Conservation (phyloP, 2,797 vertebrate genomes). For the Acomys russatus region DNA sequence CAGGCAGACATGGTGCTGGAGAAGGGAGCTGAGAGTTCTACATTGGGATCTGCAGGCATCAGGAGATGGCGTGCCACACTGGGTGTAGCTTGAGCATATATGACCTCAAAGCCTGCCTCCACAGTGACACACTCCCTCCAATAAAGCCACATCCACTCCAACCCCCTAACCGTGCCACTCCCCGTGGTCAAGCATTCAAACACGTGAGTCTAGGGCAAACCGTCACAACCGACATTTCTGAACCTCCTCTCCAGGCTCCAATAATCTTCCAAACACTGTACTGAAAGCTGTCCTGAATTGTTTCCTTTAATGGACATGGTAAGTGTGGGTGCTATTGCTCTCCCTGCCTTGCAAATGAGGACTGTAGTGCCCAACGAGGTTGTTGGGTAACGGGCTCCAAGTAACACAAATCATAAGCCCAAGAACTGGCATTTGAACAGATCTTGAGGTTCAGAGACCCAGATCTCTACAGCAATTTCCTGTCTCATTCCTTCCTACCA, state of each 20-base stretch:
- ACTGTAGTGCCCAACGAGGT: not conserved
- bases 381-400: not conserved
- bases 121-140: not conserved
- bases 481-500: slow-evolving; percentile 4
- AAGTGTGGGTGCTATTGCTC: not conserved
- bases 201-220: not conserved
- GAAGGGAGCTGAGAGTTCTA: not conserved
- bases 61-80: not conserved
- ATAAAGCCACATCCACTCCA: not conserved
- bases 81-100: not conserved
- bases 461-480: not conserved
- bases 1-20: not conserved
- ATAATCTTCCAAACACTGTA: not conserved
- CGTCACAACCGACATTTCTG: not conserved
- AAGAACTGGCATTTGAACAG: not conserved
- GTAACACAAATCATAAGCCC: not conserved
- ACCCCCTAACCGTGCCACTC: not conserved
- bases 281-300: slow-evolving; percentile 12
- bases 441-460: not conserved
- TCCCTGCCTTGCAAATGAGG: slow-evolving; percentile 19
- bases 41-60: not conserved
- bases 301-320: not conserved
- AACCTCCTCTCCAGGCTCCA: not conserved
- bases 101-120: not conserved
- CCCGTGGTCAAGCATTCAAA: not conserved